Percentiles rank a stretch among this genome's conserved stretches.
These are phyloP conservation scores for Pediacus dermestoides DNA, from an alignment of 2,888 invertebrate genomes.

Conservation along the genomic window DNA sequence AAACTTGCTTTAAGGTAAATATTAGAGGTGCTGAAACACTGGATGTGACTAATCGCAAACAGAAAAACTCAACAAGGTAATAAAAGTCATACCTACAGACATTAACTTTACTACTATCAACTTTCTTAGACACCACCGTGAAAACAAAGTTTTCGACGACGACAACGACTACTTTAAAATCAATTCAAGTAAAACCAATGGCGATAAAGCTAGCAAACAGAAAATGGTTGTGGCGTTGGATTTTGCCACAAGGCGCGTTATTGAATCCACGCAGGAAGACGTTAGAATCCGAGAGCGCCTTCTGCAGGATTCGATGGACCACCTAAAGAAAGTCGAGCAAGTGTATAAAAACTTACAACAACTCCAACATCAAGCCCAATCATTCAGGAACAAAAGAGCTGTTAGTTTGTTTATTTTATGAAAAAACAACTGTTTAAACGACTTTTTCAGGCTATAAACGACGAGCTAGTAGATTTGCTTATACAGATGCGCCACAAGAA, in stretches of 20 bases:
- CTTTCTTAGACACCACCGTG: slow-evolving; percentile 30
- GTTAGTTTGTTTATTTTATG: not conserved
- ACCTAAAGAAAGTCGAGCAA: slow-evolving; percentile 38
- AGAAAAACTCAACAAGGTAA: too few species aligned
- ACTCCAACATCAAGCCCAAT: not conserved
- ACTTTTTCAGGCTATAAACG: slow-evolving; percentile 30
- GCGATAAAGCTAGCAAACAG: slow-evolving; percentile 39
- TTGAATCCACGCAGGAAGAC: slow-evolving; percentile 38
- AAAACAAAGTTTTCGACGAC: slow-evolving; percentile 85
- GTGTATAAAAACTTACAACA: slow-evolving; percentile 29
- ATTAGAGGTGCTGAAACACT: too few species aligned
- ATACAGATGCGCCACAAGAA: slow-evolving; percentile 42
- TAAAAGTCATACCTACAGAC: too few species aligned
- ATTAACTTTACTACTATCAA: too few species aligned
- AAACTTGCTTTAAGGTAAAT: too few species aligned
- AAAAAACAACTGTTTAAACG: not conserved
- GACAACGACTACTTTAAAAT: slow-evolving; percentile 89
- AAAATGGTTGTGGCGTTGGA: slow-evolving; percentile 46
- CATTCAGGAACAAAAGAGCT: not conserved
- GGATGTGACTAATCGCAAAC: too few species aligned
- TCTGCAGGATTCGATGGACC: slow-evolving; percentile 37
- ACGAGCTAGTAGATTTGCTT: slow-evolving; percentile 38
- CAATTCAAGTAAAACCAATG: slow-evolving; percentile 64
- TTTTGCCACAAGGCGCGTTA: slow-evolving; percentile 44
- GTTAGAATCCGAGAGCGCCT: slow-evolving; percentile 37